Percentiles rank a stretch among this genome's conserved stretches.
phyloP scores from a whole-genome alignment of 2,113 vertebrate species.

The Arizona elegans region DNA sequence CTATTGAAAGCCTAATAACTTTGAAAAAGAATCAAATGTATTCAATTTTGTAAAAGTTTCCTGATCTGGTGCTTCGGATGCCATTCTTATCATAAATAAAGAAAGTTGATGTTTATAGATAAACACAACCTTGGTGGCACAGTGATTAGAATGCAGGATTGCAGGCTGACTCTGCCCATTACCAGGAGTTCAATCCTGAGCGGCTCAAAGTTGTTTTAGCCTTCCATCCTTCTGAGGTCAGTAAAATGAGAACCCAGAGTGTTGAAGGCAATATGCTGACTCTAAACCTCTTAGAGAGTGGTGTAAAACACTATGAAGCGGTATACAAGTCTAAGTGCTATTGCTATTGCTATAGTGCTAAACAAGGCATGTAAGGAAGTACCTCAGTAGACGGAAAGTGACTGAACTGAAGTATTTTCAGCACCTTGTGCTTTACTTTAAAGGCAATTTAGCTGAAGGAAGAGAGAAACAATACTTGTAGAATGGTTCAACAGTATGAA shows the following conservation, averaged over 20 bases:
- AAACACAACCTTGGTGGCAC: background rate
- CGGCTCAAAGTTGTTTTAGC: background rate
- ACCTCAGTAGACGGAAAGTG: background rate
- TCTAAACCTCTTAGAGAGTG: background rate
- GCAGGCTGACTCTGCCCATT: background rate
- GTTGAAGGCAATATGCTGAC: background rate
- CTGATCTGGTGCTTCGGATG: background rate
- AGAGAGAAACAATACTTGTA: background rate
- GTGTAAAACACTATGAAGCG: background rate
- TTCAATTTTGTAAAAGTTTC: background rate
- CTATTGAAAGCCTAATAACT: background rate
- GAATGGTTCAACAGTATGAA: background rate
- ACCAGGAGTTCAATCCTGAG: background rate
- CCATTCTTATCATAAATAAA: background rate
- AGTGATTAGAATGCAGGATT: background rate
- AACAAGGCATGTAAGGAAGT: background rate
- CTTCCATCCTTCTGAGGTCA: background rate
- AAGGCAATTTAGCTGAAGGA: background rate
- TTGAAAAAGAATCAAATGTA: background rate
- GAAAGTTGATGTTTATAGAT: background rate
- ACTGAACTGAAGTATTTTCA: background rate
- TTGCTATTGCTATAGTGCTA: background rate
- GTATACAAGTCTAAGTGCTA: background rate
- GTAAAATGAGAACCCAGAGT: background rate
- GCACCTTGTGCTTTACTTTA: background rate